phyloP scores from a whole-genome alignment of 2,797 vertebrate genomes.

The Enteromius unitaeniatus region DNA sequence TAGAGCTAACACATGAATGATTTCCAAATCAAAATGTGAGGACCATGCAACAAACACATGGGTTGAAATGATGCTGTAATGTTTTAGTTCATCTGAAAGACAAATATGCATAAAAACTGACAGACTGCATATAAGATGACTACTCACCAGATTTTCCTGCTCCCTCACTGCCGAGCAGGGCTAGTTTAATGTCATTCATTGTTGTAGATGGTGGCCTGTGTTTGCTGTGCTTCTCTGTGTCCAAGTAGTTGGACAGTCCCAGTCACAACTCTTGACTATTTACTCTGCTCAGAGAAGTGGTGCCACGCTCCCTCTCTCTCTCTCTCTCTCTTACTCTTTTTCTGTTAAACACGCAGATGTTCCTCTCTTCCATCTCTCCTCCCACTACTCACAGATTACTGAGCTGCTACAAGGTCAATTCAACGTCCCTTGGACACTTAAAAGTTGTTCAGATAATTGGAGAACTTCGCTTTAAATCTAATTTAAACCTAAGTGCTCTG shows the following conservation, averaged over 20 bases:
- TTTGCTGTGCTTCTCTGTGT: conserved; percentile 23
- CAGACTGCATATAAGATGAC: not conserved
- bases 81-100: not conserved
- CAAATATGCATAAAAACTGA: not conserved
- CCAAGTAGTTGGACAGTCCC: conserved; percentile 5
- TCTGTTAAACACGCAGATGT: conserved; percentile 22
- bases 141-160: conserved; percentile 70
- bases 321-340: conserved; percentile 21
- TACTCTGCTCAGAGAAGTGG: conserved; percentile 17
- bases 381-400: conserved; percentile 42
- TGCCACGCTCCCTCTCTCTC: conserved; percentile 11
- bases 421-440: conserved; percentile 23
- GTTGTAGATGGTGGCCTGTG: conserved; percentile 15
- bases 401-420: conserved; percentile 54
- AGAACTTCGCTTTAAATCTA: not conserved
- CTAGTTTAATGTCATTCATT: conserved; percentile 71
- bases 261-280: conserved; percentile 22
- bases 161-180: conserved; percentile 68
- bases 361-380: conserved; percentile 47
- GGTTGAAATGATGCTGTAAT: not conserved
- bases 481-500: not conserved
- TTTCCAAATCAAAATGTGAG: not conserved
- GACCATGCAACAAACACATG: not conserved
- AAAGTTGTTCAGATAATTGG: conserved; percentile 16
- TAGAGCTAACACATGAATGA: conserved; percentile 8